phyloP scores from a whole-genome alignment of 2,888 invertebrate species.

The Drosophila nr. fundita region DNA sequence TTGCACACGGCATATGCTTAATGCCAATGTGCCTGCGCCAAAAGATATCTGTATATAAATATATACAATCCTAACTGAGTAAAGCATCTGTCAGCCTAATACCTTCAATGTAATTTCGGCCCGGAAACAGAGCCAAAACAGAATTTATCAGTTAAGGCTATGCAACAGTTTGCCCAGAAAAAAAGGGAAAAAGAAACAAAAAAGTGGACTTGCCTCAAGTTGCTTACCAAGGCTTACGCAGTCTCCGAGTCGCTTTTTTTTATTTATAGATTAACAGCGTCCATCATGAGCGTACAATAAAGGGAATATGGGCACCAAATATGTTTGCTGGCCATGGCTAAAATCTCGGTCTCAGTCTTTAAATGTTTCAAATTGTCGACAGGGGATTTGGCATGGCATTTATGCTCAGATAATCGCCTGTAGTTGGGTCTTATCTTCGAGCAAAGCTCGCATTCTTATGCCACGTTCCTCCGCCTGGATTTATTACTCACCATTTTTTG shows the following conservation, averaged over 20 bases:
- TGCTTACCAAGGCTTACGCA: slow-evolving; percentile 34
- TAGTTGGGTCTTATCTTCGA: slow-evolving; percentile 76
- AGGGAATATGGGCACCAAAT: slow-evolving; percentile 51
- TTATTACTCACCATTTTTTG: slow-evolving; percentile 70
- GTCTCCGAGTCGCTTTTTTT: slow-evolving; percentile 45
- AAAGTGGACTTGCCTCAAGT: slow-evolving; percentile 6
- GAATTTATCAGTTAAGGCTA: slow-evolving; percentile 56
- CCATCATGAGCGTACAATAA: slow-evolving; percentile 71
- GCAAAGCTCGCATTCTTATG: slow-evolving; percentile 61
- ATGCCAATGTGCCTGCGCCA: neutral
- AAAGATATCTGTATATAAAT: slow-evolving; percentile 17
- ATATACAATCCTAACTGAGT: slow-evolving; percentile 4
- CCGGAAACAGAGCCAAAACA: slow-evolving; percentile 32
- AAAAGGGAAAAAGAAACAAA: neutral
- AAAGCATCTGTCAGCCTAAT: slow-evolving; percentile 53
- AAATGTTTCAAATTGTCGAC: slow-evolving; percentile 83
- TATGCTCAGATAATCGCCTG: slow-evolving; percentile 77
- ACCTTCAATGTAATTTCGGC: slow-evolving; percentile 58
- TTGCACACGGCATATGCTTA: slow-evolving; percentile 29
- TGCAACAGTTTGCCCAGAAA: slow-evolving; percentile 62
- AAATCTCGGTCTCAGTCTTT: slow-evolving; percentile 72
- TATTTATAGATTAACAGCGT: slow-evolving; percentile 73
- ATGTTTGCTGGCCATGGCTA: slow-evolving; percentile 11
- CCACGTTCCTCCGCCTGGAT: slow-evolving; percentile 50
- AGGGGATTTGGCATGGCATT: slow-evolving; percentile 80